These are phyloP conservation scores for Pelecanoides urinatrix DNA, from an alignment of 2,113 vertebrate species.

Conservation along the genomic window DNA sequence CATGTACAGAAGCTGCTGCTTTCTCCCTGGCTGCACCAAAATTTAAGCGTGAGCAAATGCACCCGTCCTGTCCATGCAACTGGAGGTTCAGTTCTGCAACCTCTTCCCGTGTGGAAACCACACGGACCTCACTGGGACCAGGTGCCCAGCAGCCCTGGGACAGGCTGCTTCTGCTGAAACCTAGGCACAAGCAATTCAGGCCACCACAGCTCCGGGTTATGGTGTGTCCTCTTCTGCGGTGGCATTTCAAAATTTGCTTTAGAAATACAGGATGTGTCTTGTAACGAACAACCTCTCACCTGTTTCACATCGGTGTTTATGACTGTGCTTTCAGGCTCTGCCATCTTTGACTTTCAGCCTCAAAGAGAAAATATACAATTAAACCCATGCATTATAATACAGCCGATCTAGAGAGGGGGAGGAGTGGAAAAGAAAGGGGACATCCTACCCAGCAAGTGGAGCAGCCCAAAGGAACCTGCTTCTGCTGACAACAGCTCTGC, in stretches of 20 bases:
- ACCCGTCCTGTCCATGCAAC: neutral
- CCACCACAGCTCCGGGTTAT: neutral
- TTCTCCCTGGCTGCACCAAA: neutral
- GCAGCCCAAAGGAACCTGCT: neutral
- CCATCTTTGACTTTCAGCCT: conserved; percentile 33
- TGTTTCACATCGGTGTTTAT: conserved; percentile 56
- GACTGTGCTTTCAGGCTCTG: conserved; percentile 36
- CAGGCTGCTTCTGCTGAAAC: neutral
- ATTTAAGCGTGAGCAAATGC: neutral
- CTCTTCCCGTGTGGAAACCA: neutral
- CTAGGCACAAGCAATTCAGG: neutral
- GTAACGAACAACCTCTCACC: conserved; percentile 37
- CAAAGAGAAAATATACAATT: neutral
- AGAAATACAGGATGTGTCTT: neutral
- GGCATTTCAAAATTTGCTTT: neutral
- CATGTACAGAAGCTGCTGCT: neutral
- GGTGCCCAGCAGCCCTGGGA: neutral
- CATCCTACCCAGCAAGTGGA: neutral
- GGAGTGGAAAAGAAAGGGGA: neutral
- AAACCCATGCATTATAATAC: neutral
- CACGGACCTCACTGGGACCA: neutral
- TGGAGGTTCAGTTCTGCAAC: neutral
- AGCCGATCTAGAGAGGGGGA: neutral
- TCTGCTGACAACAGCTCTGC: neutral
- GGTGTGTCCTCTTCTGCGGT: neutral